Base-by-base conservation (phyloP, 2,113 vertebrate species). In the Hemichromis elongatus region DNA sequence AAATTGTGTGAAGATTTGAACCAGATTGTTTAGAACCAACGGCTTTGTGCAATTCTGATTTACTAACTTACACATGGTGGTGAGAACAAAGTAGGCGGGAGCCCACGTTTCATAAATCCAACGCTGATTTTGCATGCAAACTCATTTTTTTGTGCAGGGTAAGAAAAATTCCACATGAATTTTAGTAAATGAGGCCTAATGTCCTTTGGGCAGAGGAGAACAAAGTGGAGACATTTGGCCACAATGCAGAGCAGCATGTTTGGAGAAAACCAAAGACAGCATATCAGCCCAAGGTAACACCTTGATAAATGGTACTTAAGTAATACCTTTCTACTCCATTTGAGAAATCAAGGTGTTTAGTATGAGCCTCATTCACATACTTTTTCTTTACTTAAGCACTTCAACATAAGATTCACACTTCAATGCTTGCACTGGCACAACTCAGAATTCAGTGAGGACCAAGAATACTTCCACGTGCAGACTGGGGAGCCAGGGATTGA, bases 141-240 rank as follows among this genome's bases (percentile, higher is more conserved):
- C 9, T 19, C 16, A 0, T 59, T 33, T 33, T 33, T 59, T 19
- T 10, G 56, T 0, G 5, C 56, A 59, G 28, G 16, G 5, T 33
- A 59, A 59, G 28, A 33, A 59, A 28, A 33, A 19, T 33, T 59
- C 28, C 57, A 33, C 9, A 1, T 61, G 16, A 61, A 61, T 19
- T 16, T 61, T 16, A 61, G 28, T 61, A 61, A 61, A 61, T 61
- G 16, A 61, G 57, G 28, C 57, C 16, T 28, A 6, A 18, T 2
- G 28, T 61, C 2, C 57, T 61, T 61, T 61, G 57, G 57, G 9
- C 30, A 4, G 57, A 61, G 30, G 9, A 61, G 30, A 63, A n/a
- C 18, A 63, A 63, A n/a, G 33, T 35, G 33, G 33, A 35, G 33
- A 35, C 33, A 5, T 35, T 35, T 35, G 33, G 28, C 28, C 28